Evolutionary conservation across 2,797 vertebrate genomes (phyloP).

Genomic region (Acanthurus lineatus): DNA sequence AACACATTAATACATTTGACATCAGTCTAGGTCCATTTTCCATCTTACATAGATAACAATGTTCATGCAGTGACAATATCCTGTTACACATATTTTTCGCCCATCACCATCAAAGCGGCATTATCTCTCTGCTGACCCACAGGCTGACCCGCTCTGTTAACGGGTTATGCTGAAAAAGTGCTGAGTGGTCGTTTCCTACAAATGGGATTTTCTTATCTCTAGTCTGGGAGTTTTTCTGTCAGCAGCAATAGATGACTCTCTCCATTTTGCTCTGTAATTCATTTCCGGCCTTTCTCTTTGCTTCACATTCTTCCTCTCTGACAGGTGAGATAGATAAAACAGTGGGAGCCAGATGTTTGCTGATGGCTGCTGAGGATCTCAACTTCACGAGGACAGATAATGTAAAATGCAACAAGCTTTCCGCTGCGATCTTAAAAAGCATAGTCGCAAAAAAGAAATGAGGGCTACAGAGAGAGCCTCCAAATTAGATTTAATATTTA

Average conservation of each 20-base stretch:
- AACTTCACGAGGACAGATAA: constrained; percentile 13
- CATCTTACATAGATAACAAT: constrained; percentile 44
- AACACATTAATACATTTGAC: constrained; percentile 30
- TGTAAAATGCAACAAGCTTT: constrained; percentile 8
- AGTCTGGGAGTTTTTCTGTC: constrained; percentile 69
- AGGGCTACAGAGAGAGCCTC: constrained; percentile 27
- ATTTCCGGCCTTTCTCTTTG: constrained; percentile 64
- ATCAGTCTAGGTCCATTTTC: constrained; percentile 22
- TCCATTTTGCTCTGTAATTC: constrained; percentile 68
- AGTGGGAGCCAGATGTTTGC: constrained; percentile 38
- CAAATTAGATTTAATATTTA: constrained; percentile 54
- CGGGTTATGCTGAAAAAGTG: constrained; percentile 70
- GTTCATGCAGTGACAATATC: constrained; percentile 52
- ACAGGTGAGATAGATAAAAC: constrained; percentile 65
- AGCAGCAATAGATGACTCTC: constrained; percentile 67
- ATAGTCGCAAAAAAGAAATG: constrained; percentile 11
- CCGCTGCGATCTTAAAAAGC: neutral
- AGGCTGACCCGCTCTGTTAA: constrained; percentile 71
- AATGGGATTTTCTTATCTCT: constrained; percentile 85
- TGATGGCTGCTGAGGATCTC: constrained; percentile 31
- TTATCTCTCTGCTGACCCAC: constrained; percentile 68
- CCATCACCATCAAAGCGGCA: constrained; percentile 43
- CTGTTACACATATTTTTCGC: constrained; percentile 49
- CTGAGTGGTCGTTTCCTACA: constrained; percentile 76
- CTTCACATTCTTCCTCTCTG: constrained; percentile 36